Percentiles rank a stretch among this genome's conserved stretches.
These are phyloP conservation scores for Mnemiopsis leidyi DNA, from an alignment of 37 sponge, comb jelly and placozoan genomes.

Conservation along the genomic window DNA sequence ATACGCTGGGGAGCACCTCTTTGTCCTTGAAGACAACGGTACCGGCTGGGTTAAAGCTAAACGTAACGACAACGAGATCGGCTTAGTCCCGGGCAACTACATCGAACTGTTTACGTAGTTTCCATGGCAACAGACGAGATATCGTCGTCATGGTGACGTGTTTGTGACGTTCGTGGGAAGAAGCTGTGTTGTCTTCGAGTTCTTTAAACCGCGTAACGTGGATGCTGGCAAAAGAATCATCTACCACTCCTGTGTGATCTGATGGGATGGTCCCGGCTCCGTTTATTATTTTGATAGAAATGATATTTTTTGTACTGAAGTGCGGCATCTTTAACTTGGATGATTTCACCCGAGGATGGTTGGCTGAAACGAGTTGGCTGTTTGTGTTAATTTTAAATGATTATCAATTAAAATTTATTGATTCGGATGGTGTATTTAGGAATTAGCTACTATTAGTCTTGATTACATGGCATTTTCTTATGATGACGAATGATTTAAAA, in stretches of 20 bases:
- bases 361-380: background rate
- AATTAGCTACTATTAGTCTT: background rate
- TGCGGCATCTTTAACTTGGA: background rate
- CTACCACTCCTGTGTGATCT: background rate
- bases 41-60: slow-evolving; percentile 58
- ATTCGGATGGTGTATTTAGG: background rate
- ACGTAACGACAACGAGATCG: slow-evolving; percentile 17
- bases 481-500: background rate
- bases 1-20: background rate
- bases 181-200: background rate
- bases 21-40: slow-evolving; percentile 19
- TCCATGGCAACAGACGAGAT: background rate
- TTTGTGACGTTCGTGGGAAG: background rate
- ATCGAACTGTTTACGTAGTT: slow-evolving; percentile 16
- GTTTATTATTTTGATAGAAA: background rate
- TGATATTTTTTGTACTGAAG: background rate
- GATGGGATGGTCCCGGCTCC: background rate
- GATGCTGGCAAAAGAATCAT: background rate
- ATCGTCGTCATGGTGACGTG: no score
- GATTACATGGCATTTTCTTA: background rate
- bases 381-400: background rate
- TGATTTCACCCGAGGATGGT: background rate
- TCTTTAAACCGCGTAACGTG: no score
- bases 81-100: slow-evolving; percentile 37
- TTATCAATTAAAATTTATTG: background rate